Base-by-base conservation (phyloP, 1,140 invertebrate genomes). In the Scylla paramamosain region DNA sequence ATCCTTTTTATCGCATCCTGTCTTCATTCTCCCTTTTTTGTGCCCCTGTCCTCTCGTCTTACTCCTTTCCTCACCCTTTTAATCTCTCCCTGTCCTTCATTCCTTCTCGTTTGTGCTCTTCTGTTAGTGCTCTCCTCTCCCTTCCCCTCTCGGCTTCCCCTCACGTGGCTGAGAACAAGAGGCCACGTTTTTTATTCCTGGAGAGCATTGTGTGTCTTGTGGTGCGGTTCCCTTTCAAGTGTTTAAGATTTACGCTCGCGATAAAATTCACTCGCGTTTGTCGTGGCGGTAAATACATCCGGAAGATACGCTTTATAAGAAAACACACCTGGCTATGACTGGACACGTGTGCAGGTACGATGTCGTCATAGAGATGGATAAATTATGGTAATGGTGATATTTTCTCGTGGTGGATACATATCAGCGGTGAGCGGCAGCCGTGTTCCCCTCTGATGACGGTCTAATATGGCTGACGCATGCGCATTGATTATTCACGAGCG, bases 311-410 rank as follows among this genome's bases (percentile, higher is more conserved):
- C 67, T 77, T 77, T 77, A 77, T 77, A 77, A 77, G 20, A 77
- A 25, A 3, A 77, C 20, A 77, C 67, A 77, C 67, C 12, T 25
- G 25, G 67, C 67, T 12, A 20, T 20, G 25, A 0, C 20, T 12
- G 67, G 67, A 77, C 67, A 77, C 16, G 25, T 7, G 67, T 77
- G 67, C 67, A 20, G 67, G 67, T 25, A n/a, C 67, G 67, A n/a
- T 7, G 67, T 1, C 67, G 16, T 77, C 67, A 77, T 77, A 77
- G 67, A 77, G 67, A 77, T 77, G 67, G 67, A n/a, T 77, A 77
- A 77, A 77, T 77, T 77, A 77, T 77, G 67, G 67, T 77, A 77
- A 77, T 77, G 67, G 67, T 77, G 67, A 77, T 77, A 77, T 77
- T 77, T 77, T 77, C 20, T 77, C 0, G 12, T n/a, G 20, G 67